These are phyloP conservation scores for Habroteleia sp. DNA, from an alignment of 2,888 invertebrate species.

Conservation along the genomic window DNA sequence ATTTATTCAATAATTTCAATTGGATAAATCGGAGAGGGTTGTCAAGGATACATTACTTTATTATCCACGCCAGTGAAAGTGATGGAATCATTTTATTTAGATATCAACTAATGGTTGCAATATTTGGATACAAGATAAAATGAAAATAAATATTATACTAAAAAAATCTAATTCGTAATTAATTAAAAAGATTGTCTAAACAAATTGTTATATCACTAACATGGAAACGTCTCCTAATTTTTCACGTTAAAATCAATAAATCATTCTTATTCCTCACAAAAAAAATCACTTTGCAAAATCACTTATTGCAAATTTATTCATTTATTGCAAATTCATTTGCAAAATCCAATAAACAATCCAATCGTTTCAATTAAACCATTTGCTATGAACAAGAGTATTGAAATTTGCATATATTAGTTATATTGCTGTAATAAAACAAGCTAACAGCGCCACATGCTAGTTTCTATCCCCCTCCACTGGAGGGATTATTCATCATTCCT, in stretches of 20 bases:
- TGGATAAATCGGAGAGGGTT: constrained; percentile 24
- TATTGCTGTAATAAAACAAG: constrained; percentile 9
- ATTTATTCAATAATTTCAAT: constrained; percentile 38
- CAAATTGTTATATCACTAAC: too few relatives aligned
- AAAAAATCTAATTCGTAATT: too few relatives aligned
- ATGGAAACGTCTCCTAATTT: too few relatives aligned
- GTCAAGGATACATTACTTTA: constrained; percentile 30
- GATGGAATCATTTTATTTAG: constrained; percentile 9
- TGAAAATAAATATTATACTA: neutral
- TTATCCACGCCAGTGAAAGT: constrained; percentile 22
- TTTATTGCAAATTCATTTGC: too few relatives aligned
- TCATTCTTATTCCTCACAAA: too few relatives aligned
- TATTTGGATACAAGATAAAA: neutral
- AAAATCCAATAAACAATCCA: constrained; percentile 15
- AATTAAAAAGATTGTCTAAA: too few relatives aligned
- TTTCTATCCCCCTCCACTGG: too few relatives aligned
- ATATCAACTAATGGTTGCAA: neutral
- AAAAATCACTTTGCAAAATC: too few relatives aligned
- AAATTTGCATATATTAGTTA: constrained; percentile 9
- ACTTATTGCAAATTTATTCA: too few relatives aligned
- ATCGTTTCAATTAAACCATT: constrained; percentile 18
- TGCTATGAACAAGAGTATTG: constrained; percentile 4
- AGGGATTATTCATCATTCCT: too few relatives aligned
- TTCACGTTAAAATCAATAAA: too few relatives aligned
- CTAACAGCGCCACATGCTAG: too few relatives aligned